Base-by-base conservation (phyloP, 2,797 vertebrate genomes). In the Mus spretus region DNA sequence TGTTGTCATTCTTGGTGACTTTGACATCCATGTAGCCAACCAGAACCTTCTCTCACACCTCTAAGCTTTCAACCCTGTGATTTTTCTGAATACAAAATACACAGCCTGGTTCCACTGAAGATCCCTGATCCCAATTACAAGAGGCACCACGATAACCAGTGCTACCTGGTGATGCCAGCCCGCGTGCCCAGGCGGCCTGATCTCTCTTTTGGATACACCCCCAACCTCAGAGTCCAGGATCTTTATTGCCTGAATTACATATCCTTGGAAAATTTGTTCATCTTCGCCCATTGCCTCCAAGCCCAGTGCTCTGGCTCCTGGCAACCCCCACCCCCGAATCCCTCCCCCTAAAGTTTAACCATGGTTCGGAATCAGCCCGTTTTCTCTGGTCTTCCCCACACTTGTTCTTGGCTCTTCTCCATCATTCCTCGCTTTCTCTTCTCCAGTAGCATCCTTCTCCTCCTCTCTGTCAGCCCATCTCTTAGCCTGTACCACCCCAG, bases 21-120 rank as follows among this genome's bases (percentile, higher is more conserved):
- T 53, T 57, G 2, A 0, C 3, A 3, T 31, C 28, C 13, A 3
- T 0, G 44, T 8, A 59, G 55, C 47, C 12, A 24, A 55, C 87
- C 70, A n/a, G 75, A 28, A 55, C 37, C 14, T 86, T 22, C 28
- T 50, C 53, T 50, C 37, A 59, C 5, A 67, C 26, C 2, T 7
- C 10, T 63, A 44, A 12, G 15, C 63, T 78, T 50, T 72, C 50
- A 15, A 4, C 6, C 53, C 78, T 53, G 6, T 2, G 34, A 65
- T 8, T 19, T 83, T 83, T 70, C 80, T 59, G 47, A 13, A 50
- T 72, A 87, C 3, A 57, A 84, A 47, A 50, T 28, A 57, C 6
- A 3, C 24, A 11, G 31, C 63, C 55, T 57, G 81, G 31, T 85
- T 89, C 84, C 61, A 50, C 26, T 34, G 28, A 70, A 55, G 75